Evolutionary conservation across 1,140 invertebrate genomes (phyloP).

Genomic region (Leptinotarsa lineolata): DNA sequence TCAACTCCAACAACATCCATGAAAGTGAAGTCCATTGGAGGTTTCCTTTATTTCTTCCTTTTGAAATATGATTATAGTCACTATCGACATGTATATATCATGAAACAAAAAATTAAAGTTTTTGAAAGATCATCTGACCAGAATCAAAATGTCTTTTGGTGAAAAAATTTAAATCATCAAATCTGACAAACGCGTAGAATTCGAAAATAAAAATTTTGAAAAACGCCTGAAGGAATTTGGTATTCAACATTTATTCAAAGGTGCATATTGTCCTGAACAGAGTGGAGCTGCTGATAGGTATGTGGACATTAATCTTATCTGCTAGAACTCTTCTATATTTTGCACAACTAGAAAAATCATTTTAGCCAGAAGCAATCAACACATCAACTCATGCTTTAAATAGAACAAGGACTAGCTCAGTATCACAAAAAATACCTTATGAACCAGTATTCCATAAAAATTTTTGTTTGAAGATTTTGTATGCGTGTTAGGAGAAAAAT

Average conservation of each 20-base stretch:
- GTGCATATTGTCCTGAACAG: not conserved
- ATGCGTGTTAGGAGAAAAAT: too few species aligned
- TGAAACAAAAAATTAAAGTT: not conserved
- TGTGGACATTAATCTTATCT: not conserved
- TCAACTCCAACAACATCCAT: not conserved
- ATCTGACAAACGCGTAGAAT: not conserved
- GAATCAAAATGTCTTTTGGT: not conserved
- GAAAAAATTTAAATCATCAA: not conserved
- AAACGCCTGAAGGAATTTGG: not conserved
- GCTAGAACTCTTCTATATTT: not conserved
- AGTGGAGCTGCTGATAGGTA: not conserved
- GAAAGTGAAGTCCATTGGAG: not conserved
- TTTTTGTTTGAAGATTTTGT: too few species aligned
- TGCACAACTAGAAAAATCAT: not conserved
- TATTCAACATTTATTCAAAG: not conserved
- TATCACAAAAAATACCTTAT: not conserved
- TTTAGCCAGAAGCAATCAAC: not conserved
- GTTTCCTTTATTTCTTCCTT: not conserved
- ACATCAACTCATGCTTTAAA: not conserved
- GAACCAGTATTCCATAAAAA: not conserved
- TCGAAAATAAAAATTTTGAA: not conserved
- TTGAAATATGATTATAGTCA: not conserved
- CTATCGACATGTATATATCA: not conserved
- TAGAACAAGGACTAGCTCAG: not conserved
- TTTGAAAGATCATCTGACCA: not conserved